Base-by-base conservation (phyloP, 1,140 invertebrate genomes). In the Leptonema lineaticorne region DNA sequence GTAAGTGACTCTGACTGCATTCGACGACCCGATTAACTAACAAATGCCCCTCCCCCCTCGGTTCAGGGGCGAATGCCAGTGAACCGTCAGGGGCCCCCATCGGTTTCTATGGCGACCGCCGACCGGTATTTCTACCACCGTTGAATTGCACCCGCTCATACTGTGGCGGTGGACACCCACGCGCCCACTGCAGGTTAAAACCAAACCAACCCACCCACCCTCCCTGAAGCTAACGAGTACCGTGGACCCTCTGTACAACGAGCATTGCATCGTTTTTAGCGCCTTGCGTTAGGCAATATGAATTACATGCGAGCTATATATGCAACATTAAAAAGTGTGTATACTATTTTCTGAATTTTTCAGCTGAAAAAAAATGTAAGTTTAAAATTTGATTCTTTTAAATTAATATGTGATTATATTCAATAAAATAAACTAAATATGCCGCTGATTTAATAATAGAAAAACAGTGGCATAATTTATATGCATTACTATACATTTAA, bases 61-160 rank as follows among this genome's bases (percentile, higher is more conserved):
- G 30, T 14, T 22, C 22, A 50, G 14, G 50, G 67, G 29, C 60
- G 71, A 63, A 72, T 69, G 68, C 63, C 71, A 69, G 58, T 69
- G 64, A 72, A 69, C 67, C 59, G 56, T 46, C 65, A 50, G 37
- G 63, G 48, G 45, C 67, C 63, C 28, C 57, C 33, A 56, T 46
- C 64, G 63, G 71, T 69, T 64, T 28, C 60, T 68, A 72, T 72
- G 71, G 63, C 50, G 56, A 72, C 71, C 71, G 71, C 71, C 71
- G 62, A 45, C 56, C 33, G 68, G 50, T 69, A 59, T 69, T 66
- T 66, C 53, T 29, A 58, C 64, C 64, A n/a, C 37, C 64, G 29
- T 53, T 18, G 18, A 28, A 26, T 11, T 41, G 46, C 46, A 65
- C 46, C 37, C 66, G 22, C 66, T 41, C 48, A n/a, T n/a, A n/a